These are phyloP conservation scores for Brachyalestes nurse DNA, from an alignment of 2,797 vertebrate genomes.

Conservation along the genomic window DNA sequence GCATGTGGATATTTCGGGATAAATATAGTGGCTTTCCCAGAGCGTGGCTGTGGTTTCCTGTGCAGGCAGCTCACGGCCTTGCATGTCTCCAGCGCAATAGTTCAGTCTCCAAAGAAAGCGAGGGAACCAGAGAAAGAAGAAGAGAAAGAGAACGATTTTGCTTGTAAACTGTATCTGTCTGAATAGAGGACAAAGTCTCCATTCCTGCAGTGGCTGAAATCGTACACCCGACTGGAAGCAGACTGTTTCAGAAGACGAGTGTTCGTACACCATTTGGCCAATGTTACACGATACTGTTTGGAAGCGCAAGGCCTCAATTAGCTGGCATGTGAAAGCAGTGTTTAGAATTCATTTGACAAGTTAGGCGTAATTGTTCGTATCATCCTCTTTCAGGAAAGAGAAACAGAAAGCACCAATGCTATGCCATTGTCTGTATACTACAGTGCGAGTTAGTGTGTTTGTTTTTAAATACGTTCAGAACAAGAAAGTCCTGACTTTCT, in stretches of 20 bases:
- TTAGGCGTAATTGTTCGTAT: constrained; percentile 67
- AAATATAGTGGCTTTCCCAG: constrained; percentile 3
- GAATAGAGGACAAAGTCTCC: constrained; percentile 65
- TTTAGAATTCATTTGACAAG: constrained; percentile 72
- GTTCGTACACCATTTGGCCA: constrained; percentile 71
- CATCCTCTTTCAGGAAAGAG: constrained; percentile 43
- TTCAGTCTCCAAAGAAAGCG: constrained; percentile 7
- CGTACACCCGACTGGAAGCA: constrained; percentile 68
- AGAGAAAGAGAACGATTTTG: not conserved
- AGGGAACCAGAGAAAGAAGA: not conserved
- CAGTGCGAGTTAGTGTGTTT: constrained; percentile 3
- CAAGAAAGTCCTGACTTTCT: not conserved
- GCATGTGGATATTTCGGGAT: not conserved
- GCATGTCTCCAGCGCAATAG: constrained; percentile 26
- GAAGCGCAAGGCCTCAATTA: constrained; percentile 74
- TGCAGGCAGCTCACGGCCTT: constrained; percentile 13
- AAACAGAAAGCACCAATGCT: constrained; percentile 51
- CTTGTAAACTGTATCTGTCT: constrained; percentile 59
- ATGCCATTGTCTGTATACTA: constrained; percentile 6
- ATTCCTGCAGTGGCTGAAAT: constrained; percentile 79
- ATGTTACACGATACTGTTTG: constrained; percentile 61
- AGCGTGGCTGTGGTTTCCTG: constrained; percentile 17
- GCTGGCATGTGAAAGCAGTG: constrained; percentile 73
- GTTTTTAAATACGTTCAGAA: not conserved
- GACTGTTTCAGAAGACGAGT: constrained; percentile 47